phyloP scores from a whole-genome alignment of 2,888 invertebrate species.

The Pelosia muscerda region DNA sequence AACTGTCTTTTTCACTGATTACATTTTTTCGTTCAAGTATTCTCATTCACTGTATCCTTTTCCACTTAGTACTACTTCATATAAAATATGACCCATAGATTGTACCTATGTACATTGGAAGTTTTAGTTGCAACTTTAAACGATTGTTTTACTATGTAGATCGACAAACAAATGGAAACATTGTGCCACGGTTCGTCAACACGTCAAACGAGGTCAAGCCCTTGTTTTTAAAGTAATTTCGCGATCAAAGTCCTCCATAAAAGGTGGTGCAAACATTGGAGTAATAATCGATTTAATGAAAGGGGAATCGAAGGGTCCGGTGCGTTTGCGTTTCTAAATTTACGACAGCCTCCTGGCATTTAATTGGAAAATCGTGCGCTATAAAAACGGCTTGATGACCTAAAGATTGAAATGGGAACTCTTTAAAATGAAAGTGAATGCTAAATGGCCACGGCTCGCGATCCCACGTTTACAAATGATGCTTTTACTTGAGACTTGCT shows the following conservation, averaged over 20 bases:
- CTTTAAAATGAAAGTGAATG: constrained; percentile 64
- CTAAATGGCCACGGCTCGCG: constrained; percentile 55
- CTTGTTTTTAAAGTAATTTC: constrained; percentile 78
- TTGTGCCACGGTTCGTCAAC: constrained; percentile 49
- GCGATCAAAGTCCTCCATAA: constrained; percentile 75
- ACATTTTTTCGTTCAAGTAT: too few relatives aligned
- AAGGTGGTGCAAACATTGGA: constrained; percentile 73
- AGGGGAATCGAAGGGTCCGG: constrained; percentile 77
- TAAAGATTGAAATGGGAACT: constrained; percentile 73
- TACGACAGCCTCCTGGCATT: constrained; percentile 77
- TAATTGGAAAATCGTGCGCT: constrained; percentile 82
- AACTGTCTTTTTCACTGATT: too few relatives aligned
- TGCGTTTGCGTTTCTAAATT: constrained; percentile 79
- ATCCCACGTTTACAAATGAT: constrained; percentile 63
- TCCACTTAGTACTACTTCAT: too few relatives aligned
- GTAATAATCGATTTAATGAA: constrained; percentile 82
- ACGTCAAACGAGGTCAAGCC: constrained; percentile 62
- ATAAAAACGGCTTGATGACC: constrained; percentile 81
- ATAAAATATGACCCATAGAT: constrained; percentile 61
- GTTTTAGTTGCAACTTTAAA: neutral
- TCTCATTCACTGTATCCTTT: too few relatives aligned
- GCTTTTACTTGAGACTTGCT: constrained; percentile 52
- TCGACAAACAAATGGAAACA: constrained; percentile 43
- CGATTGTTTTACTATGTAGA: constrained; percentile 37
- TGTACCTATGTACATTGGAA: neutral